Base-by-base conservation (phyloP, 1,140 invertebrate species). In the Rhagoletis zephyria region DNA sequence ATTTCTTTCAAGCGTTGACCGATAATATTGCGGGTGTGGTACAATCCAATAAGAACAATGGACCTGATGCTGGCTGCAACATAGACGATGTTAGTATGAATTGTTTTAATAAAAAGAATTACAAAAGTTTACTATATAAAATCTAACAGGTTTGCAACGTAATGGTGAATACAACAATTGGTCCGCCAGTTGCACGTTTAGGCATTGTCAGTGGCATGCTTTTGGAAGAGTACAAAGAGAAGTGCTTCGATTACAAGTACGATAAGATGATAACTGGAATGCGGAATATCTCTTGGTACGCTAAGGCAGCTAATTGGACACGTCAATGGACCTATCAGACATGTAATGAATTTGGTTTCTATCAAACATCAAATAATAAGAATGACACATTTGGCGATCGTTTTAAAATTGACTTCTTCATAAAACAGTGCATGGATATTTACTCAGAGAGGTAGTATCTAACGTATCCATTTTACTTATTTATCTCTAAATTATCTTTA, bases 321-420 rank as follows among this genome's bases (percentile, higher is more conserved):
- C 95, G 97, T 0, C 97, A 97, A 91, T 99, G 98, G 98, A 96
- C 95, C 19, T 99, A 98, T 91, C 98, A 99, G 93, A 98, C 97
- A 0, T 99, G 98, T 91, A 97, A 96, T n/a, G 98, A 99, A 93
- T 99, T 98, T 93, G 98, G 97, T 42, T 99, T 97, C 91, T 99
- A 96, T 93, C 97, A 99, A 94, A 97, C 97, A 0, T 98, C 97
- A 0, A 95, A 96, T 14, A 95, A 94, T 3, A 93, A 94, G 48
- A 93, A 95, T 1, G 95, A 96, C 89, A 95, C 97, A 12, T 98
- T 98, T 91, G 96, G 97, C 0, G 93, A 96, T 90, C 93, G 94
- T 16, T 97, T 98, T 88, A 95, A 96, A 0, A 90, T 97, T 0
- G 95, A 96, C 42, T 98, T 97, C 92, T 98, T 96, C 89, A 94